Evolutionary conservation across 2,797 vertebrate genomes (phyloP).

Genomic region (Trichosurus vulpecula): DNA sequence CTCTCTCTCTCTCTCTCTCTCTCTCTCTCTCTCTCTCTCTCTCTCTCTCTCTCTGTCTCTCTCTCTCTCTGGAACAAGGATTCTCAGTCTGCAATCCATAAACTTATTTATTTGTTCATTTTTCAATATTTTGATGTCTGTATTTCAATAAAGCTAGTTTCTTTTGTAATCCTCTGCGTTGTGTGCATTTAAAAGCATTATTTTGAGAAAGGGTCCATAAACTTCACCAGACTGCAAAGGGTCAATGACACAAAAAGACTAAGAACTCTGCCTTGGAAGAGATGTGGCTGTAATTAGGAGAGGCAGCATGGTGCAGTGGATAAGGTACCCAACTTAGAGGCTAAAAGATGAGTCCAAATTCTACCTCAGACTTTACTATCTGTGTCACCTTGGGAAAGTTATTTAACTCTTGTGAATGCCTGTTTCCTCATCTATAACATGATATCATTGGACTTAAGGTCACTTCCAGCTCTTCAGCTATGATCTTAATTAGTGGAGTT

Average conservation of each 20-base stretch:
- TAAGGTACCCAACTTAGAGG: background rate
- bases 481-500: background rate
- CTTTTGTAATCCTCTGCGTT: background rate
- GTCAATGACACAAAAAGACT: background rate
- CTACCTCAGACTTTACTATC: background rate
- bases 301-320: background rate
- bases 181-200: background rate
- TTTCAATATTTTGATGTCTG: background rate
- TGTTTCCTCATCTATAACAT: background rate
- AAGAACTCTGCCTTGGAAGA: background rate
- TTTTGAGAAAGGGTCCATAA: background rate
- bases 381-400: background rate
- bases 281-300: background rate
- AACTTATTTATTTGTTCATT: background rate
- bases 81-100: background rate
- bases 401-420: background rate
- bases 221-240: background rate
- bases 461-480: background rate
- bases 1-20: too few relatives aligned
- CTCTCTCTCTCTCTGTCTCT: background rate
- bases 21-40: too few relatives aligned
- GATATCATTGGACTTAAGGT: background rate
- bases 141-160: background rate
- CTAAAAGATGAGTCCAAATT: background rate
- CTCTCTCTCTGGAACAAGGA: background rate